Evolutionary conservation across 2,888 invertebrate genomes (phyloP).

Genomic region (Philonicus albiceps): DNA sequence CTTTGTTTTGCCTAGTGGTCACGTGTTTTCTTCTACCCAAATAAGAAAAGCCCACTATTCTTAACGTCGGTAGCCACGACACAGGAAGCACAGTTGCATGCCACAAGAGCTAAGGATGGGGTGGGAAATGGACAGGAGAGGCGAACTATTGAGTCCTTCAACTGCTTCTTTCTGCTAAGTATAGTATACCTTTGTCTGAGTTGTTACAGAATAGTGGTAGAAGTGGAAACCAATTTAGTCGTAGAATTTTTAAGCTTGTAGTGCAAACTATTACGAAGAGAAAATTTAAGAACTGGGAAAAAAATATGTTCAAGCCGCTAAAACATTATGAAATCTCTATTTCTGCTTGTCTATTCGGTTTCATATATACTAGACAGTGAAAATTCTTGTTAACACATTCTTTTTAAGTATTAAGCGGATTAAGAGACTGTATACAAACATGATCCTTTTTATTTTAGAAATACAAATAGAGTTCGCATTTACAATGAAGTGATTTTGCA

Average conservation of each 20-base stretch:
- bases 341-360: neutral
- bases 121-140: neutral
- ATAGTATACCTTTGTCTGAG: neutral
- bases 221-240: neutral
- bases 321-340: neutral
- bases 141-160: neutral
- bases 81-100: neutral
- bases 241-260: neutral
- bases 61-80: neutral
- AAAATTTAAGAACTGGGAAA: neutral
- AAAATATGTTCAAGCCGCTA: neutral
- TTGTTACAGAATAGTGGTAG: neutral
- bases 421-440: neutral
- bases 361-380: neutral
- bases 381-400: neutral
- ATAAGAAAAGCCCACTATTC: neutral
- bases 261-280: neutral
- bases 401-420: neutral
- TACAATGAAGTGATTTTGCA: neutral
- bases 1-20: conserved; percentile 35
- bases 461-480: neutral
- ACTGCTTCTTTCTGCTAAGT: neutral
- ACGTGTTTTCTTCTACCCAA: conserved; percentile 3
- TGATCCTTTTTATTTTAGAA: too few species aligned
- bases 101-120: neutral